A percentile compares a stretch with the other conserved stretches of the same genome.
phyloP scores from a whole-genome alignment of 2,888 invertebrate species.

The Cryptus viduatorius region DNA sequence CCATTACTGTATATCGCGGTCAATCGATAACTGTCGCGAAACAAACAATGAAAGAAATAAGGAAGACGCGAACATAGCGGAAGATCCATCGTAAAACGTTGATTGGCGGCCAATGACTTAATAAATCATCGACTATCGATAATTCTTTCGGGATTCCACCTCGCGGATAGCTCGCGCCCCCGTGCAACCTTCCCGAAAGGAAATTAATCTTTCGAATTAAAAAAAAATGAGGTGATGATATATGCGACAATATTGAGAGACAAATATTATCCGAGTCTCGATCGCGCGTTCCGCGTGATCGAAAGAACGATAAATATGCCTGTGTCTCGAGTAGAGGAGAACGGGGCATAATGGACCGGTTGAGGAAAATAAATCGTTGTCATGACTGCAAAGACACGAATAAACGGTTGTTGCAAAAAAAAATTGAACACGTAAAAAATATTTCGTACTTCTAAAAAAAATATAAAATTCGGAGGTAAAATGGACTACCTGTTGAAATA shows the following conservation, averaged over 20 bases:
- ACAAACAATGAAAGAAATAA: slow-evolving; percentile 15
- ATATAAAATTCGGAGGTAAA: too few relatives aligned
- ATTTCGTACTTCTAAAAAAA: too few relatives aligned
- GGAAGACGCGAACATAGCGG: neutral
- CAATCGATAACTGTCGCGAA: slow-evolving; percentile 44
- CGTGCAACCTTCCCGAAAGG: neutral
- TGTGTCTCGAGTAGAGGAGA: neutral
- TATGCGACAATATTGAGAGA: neutral
- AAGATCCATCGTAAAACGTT: slow-evolving; percentile 10
- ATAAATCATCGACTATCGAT: neutral
- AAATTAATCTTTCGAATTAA: neutral
- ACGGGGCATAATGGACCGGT: too few relatives aligned
- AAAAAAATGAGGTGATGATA: neutral
- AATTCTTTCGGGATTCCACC: neutral
- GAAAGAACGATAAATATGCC: slow-evolving; percentile 19
- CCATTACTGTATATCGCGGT: neutral
- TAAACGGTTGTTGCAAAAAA: too few relatives aligned
- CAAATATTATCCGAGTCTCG: slow-evolving; percentile 19
- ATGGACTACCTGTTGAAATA: too few relatives aligned
- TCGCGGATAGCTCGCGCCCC: neutral
- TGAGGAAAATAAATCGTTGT: too few relatives aligned
- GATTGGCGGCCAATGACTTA: neutral
- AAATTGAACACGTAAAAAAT: too few relatives aligned
- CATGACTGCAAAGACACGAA: too few relatives aligned
- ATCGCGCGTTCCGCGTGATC: slow-evolving; percentile 27